Evolutionary conservation across 1,140 invertebrate species (phyloP).

Genomic region (Drosophila tropicalis): DNA sequence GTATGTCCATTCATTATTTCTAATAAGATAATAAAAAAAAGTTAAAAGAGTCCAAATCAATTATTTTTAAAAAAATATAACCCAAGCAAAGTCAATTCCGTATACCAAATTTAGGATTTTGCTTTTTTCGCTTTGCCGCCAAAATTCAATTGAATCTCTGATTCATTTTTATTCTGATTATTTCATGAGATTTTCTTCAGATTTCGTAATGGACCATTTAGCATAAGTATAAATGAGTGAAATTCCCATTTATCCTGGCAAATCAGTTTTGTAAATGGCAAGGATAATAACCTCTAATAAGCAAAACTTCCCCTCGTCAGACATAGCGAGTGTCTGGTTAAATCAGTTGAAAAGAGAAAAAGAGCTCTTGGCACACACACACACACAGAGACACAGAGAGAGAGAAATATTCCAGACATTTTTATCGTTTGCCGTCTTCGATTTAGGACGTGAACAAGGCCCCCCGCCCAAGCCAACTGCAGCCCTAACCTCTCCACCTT

Average conservation of each 20-base stretch:
- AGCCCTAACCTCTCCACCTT: constrained; percentile 23
- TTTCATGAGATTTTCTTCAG: constrained; percentile 25
- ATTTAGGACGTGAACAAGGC: constrained; percentile 60
- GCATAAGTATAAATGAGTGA: constrained; percentile 45
- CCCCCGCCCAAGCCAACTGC: background rate
- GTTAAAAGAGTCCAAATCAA: too few relatives aligned
- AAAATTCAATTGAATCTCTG: constrained; percentile 17
- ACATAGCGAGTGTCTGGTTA: constrained; percentile 60
- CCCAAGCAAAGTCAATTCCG: too few relatives aligned
- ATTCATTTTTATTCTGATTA: constrained; percentile 16
- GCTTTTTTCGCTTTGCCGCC: background rate
- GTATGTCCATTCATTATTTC: too few relatives aligned
- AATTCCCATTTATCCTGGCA: constrained; percentile 46
- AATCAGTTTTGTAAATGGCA: constrained; percentile 81
- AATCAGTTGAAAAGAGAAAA: constrained; percentile 54
- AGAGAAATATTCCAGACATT: constrained; percentile 80
- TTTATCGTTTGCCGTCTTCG: constrained; percentile 82
- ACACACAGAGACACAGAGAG: constrained; percentile 11
- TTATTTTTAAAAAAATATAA: too few relatives aligned
- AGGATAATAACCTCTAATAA: constrained; percentile 81
- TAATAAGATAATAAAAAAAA: too few relatives aligned
- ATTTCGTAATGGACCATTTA: constrained; percentile 38
- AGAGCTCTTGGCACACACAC: constrained; percentile 18
- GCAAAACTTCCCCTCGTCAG: constrained; percentile 39
- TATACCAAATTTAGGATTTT: background rate